These are phyloP conservation scores for Physella acuta DNA, from an alignment of 1,140 invertebrate genomes.

Conservation along the genomic window DNA sequence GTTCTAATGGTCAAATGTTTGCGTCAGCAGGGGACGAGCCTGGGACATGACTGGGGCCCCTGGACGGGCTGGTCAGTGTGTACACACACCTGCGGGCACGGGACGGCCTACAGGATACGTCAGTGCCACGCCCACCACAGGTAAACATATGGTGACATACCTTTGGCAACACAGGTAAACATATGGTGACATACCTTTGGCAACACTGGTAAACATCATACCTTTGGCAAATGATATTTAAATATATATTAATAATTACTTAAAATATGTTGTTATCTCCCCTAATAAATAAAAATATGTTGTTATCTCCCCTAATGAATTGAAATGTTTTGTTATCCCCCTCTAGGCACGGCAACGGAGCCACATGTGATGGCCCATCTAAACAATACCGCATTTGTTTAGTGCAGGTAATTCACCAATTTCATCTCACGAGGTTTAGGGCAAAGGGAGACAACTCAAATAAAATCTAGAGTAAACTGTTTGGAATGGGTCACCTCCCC, in stretches of 20 bases:
- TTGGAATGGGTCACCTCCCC: too few species aligned
- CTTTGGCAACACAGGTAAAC: neutral
- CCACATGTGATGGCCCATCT: neutral
- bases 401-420: neutral
- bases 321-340: too few species aligned
- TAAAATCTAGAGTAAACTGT: too few species aligned
- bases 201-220: neutral
- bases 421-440: neutral
- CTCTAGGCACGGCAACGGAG: neutral
- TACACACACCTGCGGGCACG: conserved; percentile 80
- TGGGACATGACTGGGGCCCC: conserved; percentile 70
- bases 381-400: conserved; percentile 13
- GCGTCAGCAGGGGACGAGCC: neutral
- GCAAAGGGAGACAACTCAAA: neutral
- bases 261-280: too few species aligned
- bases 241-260: too few species aligned
- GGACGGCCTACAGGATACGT: conserved; percentile 65
- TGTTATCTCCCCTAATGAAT: too few species aligned
- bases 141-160: neutral
- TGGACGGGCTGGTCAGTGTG: conserved; percentile 78
- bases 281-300: too few species aligned
- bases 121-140: conserved; percentile 41
- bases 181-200: too few species aligned
- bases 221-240: too few species aligned
- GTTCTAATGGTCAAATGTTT: neutral